Conservation (phyloP, 2,888 invertebrate species). For the Stenichneumon culpator region DNA sequence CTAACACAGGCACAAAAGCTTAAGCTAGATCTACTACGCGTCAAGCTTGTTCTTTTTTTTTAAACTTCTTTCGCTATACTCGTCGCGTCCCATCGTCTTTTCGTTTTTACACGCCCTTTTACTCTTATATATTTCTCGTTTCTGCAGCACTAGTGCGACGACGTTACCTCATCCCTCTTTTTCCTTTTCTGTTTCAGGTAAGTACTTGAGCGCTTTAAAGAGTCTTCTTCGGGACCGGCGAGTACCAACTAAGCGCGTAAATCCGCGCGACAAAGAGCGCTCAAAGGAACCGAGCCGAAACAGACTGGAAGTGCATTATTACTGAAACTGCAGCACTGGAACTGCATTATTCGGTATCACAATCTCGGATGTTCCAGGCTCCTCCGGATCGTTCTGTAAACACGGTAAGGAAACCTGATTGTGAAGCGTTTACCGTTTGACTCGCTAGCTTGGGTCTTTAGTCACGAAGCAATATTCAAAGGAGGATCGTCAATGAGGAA, state of each 20-base stretch:
- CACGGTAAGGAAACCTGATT: constrained; percentile 31
- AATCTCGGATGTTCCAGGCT: not conserved
- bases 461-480: constrained; percentile 2
- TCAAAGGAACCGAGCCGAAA: constrained; percentile 66
- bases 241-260: constrained; percentile 38
- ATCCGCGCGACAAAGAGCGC: constrained; percentile 33
- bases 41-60: constrained; percentile 24
- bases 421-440: constrained; percentile 1
- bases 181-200: constrained; percentile 73
- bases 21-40: constrained; percentile 33
- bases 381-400: not conserved
- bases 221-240: constrained; percentile 22
- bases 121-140: constrained; percentile 64
- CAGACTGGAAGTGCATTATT: not conserved
- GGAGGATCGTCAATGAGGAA: not conserved
- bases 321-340: not conserved
- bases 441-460: constrained; percentile 6
- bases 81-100: constrained; percentile 47
- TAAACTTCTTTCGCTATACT: constrained; percentile 32
- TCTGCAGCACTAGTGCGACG: constrained; percentile 39
- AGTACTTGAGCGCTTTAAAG: constrained; percentile 67
- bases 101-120: constrained; percentile 52
- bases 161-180: constrained; percentile 50
- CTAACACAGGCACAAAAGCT: constrained; percentile 38
- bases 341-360: not conserved